Evolutionary conservation across 2,888 invertebrate species (phyloP).

Genomic region (Catocala nupta): DNA sequence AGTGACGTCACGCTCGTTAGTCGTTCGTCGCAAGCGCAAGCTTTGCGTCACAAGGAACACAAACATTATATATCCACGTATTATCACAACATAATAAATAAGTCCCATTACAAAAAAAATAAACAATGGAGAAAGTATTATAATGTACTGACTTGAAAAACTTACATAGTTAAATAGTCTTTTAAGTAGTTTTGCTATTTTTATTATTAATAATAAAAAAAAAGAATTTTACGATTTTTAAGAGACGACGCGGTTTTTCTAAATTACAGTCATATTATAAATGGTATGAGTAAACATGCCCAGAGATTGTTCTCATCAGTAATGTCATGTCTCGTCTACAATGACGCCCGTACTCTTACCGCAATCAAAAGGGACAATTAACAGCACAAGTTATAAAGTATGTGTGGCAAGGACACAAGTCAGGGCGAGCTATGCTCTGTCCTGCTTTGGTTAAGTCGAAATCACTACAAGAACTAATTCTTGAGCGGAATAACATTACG

Average conservation of each 20-base stretch:
- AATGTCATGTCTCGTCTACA: slow-evolving; percentile 27
- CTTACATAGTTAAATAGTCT: slow-evolving; percentile 70
- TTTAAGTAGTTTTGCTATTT: slow-evolving; percentile 79
- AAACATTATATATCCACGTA: slow-evolving; percentile 44
- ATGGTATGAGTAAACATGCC: slow-evolving; percentile 52
- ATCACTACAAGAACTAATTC: slow-evolving; percentile 12
- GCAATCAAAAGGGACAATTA: slow-evolving; percentile 3
- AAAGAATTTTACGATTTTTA: slow-evolving; percentile 77
- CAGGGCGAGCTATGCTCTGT: slow-evolving; percentile 30
- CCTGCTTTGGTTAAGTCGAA: slow-evolving; percentile 16
- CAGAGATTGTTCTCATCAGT: slow-evolving; percentile 71
- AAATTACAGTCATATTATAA: slow-evolving; percentile 52
- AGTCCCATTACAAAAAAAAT: slow-evolving; percentile 67
- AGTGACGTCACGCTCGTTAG: slow-evolving; percentile 22
- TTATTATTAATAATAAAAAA: slow-evolving; percentile 66
- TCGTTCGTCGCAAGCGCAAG: slow-evolving; percentile 28
- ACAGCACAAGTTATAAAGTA: slow-evolving; percentile 14
- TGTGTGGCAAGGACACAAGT: slow-evolving; percentile 12
- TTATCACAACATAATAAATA: slow-evolving; percentile 76
- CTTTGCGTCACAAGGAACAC: slow-evolving; percentile 52
- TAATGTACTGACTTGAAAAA: slow-evolving; percentile 73
- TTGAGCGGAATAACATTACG: slow-evolving; percentile 8
- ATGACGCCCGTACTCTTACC: slow-evolving; percentile 13
- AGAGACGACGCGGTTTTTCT: slow-evolving; percentile 57
- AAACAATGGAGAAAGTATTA: slow-evolving; percentile 55